Evolutionary conservation across 2,797 vertebrate genomes (phyloP), one percentile per base, ranked within the genome.

Genomic region (Netta rufina): DNA sequence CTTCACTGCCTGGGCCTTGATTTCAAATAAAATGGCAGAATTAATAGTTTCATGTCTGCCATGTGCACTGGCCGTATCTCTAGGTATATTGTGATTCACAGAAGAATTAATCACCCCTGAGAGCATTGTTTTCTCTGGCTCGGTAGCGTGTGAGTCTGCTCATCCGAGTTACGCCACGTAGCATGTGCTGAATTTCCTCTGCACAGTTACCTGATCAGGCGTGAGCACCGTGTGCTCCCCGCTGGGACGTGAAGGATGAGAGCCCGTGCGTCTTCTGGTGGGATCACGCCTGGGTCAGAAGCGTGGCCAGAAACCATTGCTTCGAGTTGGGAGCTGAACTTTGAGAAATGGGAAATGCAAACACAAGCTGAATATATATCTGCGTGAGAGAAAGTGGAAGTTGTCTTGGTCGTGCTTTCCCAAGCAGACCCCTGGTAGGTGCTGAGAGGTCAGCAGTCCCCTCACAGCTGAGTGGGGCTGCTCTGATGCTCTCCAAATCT

Each of bases 401-500:
- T 71, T 81, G 61, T 38, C 62, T 77, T 43, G 53, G 22, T 28
- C 38, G 22, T 90, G 67, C 20, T 82, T 79, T 91, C 51, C 49
- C 49, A 25, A 27, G 53, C 64, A 75, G 77, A 41, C 13, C 57
- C 49, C 67, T 2, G 0, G 41, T 15, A 22, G 17, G 5, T 61
- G 43, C 38, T 1, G 6, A 19, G n/a, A 30, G 18, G 10, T 33
- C 5, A 14, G 18, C n/a, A 11, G 61, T 69, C 43, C 13, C 21
- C 45, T n/a, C 41, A 17, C 4, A 56, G 36, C 62, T 70, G 28
- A 61, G 61, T 61, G 13, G 32, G 33, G 18, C 54, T 66, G 20
- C 51, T 53, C 32, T 0, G 1, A 3, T 0, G 3, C 0, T 0
- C 69, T 64, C 69, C 33, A 41, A 13, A 71, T 81, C 57, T 41